Evolutionary conservation across 2,113 vertebrate genomes (phyloP).

Genomic region (Triplophysa tibetana): DNA sequence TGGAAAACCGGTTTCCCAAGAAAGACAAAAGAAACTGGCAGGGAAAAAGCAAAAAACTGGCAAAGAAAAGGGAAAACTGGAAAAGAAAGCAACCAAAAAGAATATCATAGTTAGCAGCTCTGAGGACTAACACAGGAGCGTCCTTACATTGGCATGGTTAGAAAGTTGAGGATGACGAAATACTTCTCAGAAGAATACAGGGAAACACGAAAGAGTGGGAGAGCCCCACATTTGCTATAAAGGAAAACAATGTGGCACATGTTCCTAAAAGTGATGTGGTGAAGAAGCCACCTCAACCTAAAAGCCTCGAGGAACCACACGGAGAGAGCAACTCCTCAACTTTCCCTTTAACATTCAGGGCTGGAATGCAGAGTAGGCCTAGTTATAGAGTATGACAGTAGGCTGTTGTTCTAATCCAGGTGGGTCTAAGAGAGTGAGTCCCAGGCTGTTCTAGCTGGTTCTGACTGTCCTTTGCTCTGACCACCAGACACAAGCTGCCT

Average conservation of each 20-base stretch:
- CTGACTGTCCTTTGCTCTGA: conserved; percentile 1
- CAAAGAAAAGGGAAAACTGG: conserved; percentile 43
- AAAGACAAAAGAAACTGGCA: conserved; percentile 36
- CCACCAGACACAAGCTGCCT: conserved; percentile 1
- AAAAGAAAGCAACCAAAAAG: conserved; percentile 25
- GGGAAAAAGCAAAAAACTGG: conserved; percentile 27
- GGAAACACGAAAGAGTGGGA: conserved; percentile 31
- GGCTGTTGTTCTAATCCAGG: conserved; percentile 27
- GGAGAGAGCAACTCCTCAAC: conserved; percentile 25
- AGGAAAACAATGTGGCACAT: conserved; percentile 24
- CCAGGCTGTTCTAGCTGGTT: conserved; percentile 22
- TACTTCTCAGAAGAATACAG: conserved; percentile 26
- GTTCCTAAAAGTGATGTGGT: conserved; percentile 28
- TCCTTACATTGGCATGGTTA: background rate
- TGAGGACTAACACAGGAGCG: background rate
- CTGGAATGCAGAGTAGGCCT: conserved; percentile 5
- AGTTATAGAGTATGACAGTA: conserved; percentile 4
- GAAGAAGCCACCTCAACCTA: conserved; percentile 19
- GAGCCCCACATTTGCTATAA: conserved; percentile 29
- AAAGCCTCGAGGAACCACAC: conserved; percentile 21
- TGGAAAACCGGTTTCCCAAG: background rate
- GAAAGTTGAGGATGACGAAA: conserved; percentile 11
- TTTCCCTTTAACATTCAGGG: conserved; percentile 31
- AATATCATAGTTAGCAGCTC: too few relatives aligned
- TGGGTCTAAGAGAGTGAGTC: conserved; percentile 13